phyloP scores from a whole-genome alignment of 2,888 invertebrate species.

The Herminia tarsipennalis region DNA sequence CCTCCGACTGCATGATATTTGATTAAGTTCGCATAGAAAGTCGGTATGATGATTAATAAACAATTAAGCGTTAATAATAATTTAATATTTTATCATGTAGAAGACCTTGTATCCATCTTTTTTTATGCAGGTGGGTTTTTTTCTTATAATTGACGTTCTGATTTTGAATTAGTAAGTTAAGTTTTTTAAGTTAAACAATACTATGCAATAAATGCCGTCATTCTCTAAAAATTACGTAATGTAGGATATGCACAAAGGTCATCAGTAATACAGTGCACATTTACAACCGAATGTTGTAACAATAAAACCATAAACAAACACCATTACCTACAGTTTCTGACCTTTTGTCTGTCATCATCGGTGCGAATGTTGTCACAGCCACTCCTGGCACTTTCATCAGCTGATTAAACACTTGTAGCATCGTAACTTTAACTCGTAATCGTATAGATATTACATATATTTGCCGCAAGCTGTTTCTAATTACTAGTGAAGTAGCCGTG shows the following conservation, averaged over 20 bases:
- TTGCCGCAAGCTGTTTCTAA: conserved; percentile 8
- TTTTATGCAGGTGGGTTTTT: too few relatives aligned
- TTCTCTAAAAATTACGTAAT: background rate
- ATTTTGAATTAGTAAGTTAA: too few relatives aligned
- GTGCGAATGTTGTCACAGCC: conserved; percentile 28
- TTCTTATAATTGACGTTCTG: too few relatives aligned
- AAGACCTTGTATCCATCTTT: too few relatives aligned
- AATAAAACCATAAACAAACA: conserved; percentile 24
- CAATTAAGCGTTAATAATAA: too few relatives aligned
- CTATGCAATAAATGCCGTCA: too few relatives aligned
- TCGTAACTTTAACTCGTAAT: conserved; percentile 7
- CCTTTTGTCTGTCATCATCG: conserved; percentile 28
- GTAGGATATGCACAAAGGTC: background rate
- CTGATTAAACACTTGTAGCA: conserved; percentile 54
- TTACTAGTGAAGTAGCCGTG: conserved; percentile 14
- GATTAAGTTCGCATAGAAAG: too few relatives aligned
- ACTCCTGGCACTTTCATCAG: conserved; percentile 47
- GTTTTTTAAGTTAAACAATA: too few relatives aligned
- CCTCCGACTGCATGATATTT: too few relatives aligned
- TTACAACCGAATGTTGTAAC: conserved; percentile 18
- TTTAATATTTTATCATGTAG: too few relatives aligned
- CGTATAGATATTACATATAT: conserved; percentile 9
- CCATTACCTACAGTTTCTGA: conserved; percentile 23
- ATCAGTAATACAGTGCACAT: conserved; percentile 5
- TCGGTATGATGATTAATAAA: too few relatives aligned